A percentile compares a stretch with the other conserved stretches of the same genome.
Conservation (phyloP, 2,888 invertebrate genomes). For the Pilophorus perplexus region DNA sequence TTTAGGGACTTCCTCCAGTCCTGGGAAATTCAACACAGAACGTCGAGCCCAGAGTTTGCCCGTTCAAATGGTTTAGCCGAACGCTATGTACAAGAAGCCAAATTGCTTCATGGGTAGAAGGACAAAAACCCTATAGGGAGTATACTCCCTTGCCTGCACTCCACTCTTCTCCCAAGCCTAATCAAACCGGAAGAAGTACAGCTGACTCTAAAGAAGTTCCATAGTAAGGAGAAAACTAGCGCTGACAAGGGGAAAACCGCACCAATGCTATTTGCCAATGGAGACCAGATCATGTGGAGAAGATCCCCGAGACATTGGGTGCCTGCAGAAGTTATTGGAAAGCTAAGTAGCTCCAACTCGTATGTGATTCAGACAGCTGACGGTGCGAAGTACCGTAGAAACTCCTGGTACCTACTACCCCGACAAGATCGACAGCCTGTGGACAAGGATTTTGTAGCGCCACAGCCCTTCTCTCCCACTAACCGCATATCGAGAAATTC, state of each 20-base stretch:
- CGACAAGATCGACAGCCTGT: background rate
- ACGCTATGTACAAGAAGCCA: slow-evolving; percentile 23
- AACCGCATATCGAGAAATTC: background rate
- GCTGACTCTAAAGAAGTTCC: background rate
- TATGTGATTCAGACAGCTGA: too few species aligned
- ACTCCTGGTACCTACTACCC: too few species aligned
- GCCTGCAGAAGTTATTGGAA: slow-evolving; percentile 23
- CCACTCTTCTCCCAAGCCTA: too few species aligned
- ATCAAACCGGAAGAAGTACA: too few species aligned
- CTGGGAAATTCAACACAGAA: slow-evolving; percentile 18
- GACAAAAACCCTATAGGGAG: slow-evolving; percentile 19
- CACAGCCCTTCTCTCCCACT: background rate
- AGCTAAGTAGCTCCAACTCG: too few species aligned
- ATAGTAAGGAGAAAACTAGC: background rate
- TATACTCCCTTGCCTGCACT: background rate
- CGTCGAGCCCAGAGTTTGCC: slow-evolving; percentile 31
- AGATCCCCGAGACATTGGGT: slow-evolving; percentile 23
- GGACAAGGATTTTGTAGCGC: background rate
- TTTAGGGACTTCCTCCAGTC: slow-evolving; percentile 10
- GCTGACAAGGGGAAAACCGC: slow-evolving; percentile 11
- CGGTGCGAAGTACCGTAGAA: too few species aligned
- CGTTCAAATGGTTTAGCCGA: slow-evolving; percentile 22
- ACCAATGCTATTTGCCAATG: slow-evolving; percentile 7
- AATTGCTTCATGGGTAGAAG: slow-evolving; percentile 31
- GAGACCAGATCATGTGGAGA: slow-evolving; percentile 26